phyloP scores from a whole-genome alignment of 2,888 invertebrate genomes.

The Diaphora mendica region DNA sequence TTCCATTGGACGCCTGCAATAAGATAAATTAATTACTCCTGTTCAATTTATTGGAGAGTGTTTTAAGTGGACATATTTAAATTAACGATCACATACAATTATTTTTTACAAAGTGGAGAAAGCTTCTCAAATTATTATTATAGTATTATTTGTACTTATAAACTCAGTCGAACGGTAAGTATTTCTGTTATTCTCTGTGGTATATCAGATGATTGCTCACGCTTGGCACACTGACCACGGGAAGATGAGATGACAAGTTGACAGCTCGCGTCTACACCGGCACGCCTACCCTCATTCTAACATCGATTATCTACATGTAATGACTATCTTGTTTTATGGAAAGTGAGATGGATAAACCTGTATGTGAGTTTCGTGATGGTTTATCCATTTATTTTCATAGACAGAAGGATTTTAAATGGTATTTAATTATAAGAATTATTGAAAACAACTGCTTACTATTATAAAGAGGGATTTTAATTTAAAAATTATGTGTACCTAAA shows the following conservation, averaged over 20 bases:
- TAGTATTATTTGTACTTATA: constrained; percentile 2
- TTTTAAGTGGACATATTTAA: neutral
- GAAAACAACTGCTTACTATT: too few relatives aligned
- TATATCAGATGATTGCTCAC: constrained; percentile 66
- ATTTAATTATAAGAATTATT: too few relatives aligned
- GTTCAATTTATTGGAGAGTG: neutral
- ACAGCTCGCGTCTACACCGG: constrained; percentile 59
- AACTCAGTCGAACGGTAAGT: constrained; percentile 53
- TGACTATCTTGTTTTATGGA: constrained; percentile 21
- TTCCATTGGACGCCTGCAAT: neutral
- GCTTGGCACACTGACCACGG: constrained; percentile 73
- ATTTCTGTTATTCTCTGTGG: constrained; percentile 56
- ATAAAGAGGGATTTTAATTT: too few relatives aligned
- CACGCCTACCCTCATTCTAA: constrained; percentile 44
- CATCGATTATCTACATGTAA: constrained; percentile 29
- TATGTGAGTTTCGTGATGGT: too few relatives aligned
- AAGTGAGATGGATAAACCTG: neutral
- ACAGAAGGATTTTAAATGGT: too few relatives aligned
- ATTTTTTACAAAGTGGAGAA: neutral
- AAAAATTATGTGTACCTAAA: too few relatives aligned
- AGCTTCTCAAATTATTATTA: constrained; percentile 5
- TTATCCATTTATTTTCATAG: neutral
- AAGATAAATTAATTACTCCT: neutral
- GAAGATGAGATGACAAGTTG: constrained; percentile 64
- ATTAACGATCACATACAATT: constrained; percentile 3